Conservation (phyloP, 2,797 vertebrate species). For the Avahi laniger region DNA sequence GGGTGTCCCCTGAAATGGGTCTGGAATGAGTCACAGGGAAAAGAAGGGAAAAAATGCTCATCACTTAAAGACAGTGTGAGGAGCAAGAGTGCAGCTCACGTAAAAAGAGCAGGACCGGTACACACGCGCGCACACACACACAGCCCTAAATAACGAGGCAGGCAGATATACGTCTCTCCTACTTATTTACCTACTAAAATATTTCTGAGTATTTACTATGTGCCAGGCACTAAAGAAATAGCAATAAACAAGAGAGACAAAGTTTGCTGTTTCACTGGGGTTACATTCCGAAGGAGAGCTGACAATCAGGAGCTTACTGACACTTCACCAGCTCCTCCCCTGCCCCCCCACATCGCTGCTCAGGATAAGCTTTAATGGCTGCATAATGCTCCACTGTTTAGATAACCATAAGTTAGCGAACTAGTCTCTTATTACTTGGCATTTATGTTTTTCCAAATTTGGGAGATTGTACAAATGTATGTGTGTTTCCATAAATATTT, state of each 20-base stretch:
- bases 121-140: no score
- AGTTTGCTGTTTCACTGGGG: background rate
- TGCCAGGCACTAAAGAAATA: background rate
- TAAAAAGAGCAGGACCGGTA: background rate
- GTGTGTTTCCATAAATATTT: background rate
- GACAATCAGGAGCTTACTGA: background rate
- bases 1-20: background rate
- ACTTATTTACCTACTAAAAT: background rate
- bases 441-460: background rate
- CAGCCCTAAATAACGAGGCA: background rate
- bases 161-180: background rate
- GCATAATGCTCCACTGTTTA: background rate
- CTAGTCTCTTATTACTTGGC: background rate
- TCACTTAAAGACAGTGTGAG: background rate
- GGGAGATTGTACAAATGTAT: background rate
- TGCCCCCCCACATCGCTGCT: background rate
- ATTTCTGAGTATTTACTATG: background rate
- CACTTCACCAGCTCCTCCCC: accelerated
- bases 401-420: background rate
- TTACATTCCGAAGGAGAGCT: background rate
- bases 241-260: background rate
- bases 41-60: background rate
- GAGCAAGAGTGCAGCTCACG: background rate
- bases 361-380: background rate
- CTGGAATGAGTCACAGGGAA: background rate